phyloP scores from a whole-genome alignment of 37 sponge, comb jelly and placozoan species.

The Chondrilla cf. caribensis region DNA sequence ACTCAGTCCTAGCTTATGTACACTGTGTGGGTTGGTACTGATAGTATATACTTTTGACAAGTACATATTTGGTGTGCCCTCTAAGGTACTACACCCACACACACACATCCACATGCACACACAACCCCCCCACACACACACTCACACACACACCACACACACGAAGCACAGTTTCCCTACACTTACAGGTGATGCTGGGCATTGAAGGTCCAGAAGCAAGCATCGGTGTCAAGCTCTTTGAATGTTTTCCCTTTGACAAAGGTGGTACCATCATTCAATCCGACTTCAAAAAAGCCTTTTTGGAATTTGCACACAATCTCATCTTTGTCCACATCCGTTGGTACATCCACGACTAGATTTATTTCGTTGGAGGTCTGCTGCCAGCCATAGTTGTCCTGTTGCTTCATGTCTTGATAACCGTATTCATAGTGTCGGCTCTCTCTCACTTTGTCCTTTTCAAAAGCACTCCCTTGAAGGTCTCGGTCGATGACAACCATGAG shows the following conservation, averaged over 20 bases:
- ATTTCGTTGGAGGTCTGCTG: conserved; percentile 12
- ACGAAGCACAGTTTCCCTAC: background rate
- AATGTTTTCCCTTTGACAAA: conserved; percentile 9
- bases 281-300: background rate
- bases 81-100: background rate
- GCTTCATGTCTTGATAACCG: conserved; percentile 18
- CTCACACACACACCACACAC: background rate
- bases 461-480: conserved; percentile 4
- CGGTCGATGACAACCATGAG: conserved; percentile 4
- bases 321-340: conserved; percentile 2
- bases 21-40: no score
- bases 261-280: conserved; percentile 3
- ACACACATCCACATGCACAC: background rate
- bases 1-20: no score
- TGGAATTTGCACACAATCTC: background rate
- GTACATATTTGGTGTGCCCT: no score
- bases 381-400: conserved; percentile 13
- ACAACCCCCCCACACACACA: background rate
- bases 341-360: background rate
- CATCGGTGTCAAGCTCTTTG: conserved; percentile 13
- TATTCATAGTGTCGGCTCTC: background rate
- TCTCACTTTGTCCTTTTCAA: conserved; percentile 5
- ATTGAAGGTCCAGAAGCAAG: conserved; percentile 18
- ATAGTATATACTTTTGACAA: no score
- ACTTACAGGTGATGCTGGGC: background rate